Percentiles rank a stretch among this genome's conserved stretches.
Evolutionary conservation across 2,888 invertebrate genomes (phyloP).

Genomic region (Halictus quadricinctus): DNA sequence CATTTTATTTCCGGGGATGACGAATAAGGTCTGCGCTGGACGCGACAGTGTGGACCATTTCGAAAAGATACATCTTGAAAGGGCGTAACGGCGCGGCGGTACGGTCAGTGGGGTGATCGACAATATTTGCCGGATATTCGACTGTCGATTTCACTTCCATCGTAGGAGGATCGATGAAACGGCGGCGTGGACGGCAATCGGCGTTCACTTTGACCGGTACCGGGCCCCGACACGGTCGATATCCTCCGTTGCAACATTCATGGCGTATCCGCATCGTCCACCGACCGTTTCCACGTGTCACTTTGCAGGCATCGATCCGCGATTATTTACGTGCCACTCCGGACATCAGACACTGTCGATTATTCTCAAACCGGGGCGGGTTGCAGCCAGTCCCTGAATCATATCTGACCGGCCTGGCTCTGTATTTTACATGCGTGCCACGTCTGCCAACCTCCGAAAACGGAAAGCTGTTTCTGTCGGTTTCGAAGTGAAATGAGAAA

Average conservation of each 20-base stretch:
- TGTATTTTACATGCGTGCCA: conserved; percentile 24
- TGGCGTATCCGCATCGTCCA: conserved; percentile 29
- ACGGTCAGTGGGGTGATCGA: conserved; percentile 11
- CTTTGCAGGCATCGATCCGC: conserved; percentile 47
- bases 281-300: conserved; percentile 28
- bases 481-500: not conserved
- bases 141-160: conserved; percentile 49
- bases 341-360: conserved; percentile 53
- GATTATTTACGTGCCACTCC: conserved; percentile 51
- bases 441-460: conserved; percentile 1
- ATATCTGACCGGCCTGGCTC: not conserved
- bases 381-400: conserved; percentile 7
- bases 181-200: conserved; percentile 34
- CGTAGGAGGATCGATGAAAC: conserved; percentile 24
- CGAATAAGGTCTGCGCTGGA: not conserved
- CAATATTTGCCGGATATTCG: conserved; percentile 34
- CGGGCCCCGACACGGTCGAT: conserved; percentile 38
- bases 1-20: not conserved
- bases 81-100: not conserved
- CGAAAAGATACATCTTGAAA: not conserved
- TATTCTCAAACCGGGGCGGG: conserved; percentile 36
- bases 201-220: conserved; percentile 12
- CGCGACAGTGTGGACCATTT: not conserved
- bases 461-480: not conserved
- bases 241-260: conserved; percentile 56